Base-by-base conservation (phyloP, 2,888 invertebrate species). In the Stenoptilia bipunctidactyla region DNA sequence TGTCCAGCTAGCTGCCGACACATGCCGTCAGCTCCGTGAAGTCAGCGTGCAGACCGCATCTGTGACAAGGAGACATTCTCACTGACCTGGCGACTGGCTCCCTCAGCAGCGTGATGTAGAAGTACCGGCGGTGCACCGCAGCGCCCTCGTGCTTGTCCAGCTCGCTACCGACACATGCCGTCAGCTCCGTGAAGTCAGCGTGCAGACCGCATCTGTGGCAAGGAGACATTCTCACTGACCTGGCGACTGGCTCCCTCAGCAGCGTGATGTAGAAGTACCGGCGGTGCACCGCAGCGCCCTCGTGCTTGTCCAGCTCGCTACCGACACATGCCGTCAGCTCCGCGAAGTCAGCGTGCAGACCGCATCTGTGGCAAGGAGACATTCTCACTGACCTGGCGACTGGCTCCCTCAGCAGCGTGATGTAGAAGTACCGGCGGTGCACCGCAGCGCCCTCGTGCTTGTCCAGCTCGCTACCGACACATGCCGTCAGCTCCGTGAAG, bases 291-390 rank as follows among this genome's bases (percentile, higher is more conserved):
- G 89, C 87, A 41, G 90, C 89, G 3, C 93, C 93, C 73, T 98
- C 97, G 62, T 94, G 91, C 67, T 94, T 91, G 72, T 97, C 94
- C 61, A 98, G 86, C 61, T 94, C 94, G 15, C 91, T 89, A 62
- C 97, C 94, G 30, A 97, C 97, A 73, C 97, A 97, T 15, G 80
- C 84, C 8, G 94, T 96, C 51, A 99, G 76, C 83, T 99, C 98
- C 1, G 98, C 98, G 93, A 96, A 98, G 83, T 98, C 98, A 15
- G 98, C 97, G 67, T 98, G 98, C 36, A 99, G 86, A 39, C 99
- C 99, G 76, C 99, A 99, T 64, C 85, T 85, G 58, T 36, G 40
- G 64, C 56, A 70, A 44, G 13, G 10, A 10, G 9, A 25, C 25
- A 25, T 6, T 6, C 25, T 5, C n/a, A 37, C 47, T 50, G 47